These are phyloP conservation scores for Wiebesia pumilae DNA, from an alignment of 1,140 invertebrate genomes.

Conservation along the genomic window DNA sequence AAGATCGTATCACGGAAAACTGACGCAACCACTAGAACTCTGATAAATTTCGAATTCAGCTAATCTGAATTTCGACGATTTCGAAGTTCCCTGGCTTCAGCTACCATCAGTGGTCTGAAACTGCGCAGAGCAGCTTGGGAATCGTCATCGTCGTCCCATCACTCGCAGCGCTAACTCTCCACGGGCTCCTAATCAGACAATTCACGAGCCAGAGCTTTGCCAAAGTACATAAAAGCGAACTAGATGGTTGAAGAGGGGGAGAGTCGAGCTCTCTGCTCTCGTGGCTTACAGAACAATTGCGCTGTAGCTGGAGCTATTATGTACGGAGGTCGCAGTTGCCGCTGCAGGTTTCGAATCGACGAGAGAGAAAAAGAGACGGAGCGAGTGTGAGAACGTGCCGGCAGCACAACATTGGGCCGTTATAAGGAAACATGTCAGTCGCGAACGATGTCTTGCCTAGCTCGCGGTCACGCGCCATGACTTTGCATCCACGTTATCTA, in stretches of 20 bases:
- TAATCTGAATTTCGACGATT: slow-evolving; percentile 18
- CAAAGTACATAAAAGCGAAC: neutral
- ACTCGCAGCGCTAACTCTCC: neutral
- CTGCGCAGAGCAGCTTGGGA: neutral
- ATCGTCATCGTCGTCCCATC: neutral
- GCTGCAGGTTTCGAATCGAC: slow-evolving; percentile 13
- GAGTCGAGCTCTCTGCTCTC: neutral
- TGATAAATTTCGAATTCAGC: slow-evolving; percentile 20
- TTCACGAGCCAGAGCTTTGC: neutral
- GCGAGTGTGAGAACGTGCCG: slow-evolving; percentile 19
- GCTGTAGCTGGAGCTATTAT: neutral
- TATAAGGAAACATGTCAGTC: slow-evolving; percentile 24
- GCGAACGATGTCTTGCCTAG: slow-evolving; percentile 30
- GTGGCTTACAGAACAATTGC: slow-evolving; percentile 13
- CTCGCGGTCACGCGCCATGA: slow-evolving; percentile 22
- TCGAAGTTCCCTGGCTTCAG: neutral
- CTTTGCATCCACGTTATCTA: neutral
- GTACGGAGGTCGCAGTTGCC: neutral
- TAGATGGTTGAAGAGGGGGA: neutral
- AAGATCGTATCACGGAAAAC: neutral
- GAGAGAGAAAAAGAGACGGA: neutral
- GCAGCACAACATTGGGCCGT: neutral
- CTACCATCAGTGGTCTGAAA: neutral
- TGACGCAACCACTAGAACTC: neutral
- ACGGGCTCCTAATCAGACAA: slow-evolving; percentile 21